Evolutionary conservation across 2,797 vertebrate genomes (phyloP).

Genomic region (Momotus momota): DNA sequence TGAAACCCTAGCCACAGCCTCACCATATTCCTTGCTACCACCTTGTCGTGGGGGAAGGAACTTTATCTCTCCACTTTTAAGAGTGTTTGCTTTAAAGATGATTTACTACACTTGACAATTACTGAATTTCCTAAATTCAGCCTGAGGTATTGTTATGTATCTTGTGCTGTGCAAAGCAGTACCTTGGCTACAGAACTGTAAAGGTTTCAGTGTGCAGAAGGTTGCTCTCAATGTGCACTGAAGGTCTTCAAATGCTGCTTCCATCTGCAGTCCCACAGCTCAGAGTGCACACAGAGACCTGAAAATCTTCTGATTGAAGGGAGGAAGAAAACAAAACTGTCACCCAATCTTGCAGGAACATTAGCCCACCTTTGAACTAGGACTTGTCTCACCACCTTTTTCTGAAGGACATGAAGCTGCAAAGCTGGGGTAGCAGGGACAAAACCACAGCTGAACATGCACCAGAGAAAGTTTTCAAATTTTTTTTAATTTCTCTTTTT

Average conservation of each 20-base stretch:
- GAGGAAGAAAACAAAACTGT: background rate
- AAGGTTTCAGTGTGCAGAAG: background rate
- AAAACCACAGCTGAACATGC: background rate
- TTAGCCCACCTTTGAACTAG: background rate
- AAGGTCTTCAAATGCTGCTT: background rate
- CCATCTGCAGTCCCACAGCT: background rate
- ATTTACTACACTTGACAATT: conserved; percentile 71
- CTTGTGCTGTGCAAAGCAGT: background rate
- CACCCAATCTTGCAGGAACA: background rate
- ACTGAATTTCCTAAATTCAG: conserved; percentile 74
- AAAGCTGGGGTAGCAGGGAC: background rate
- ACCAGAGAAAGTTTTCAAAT: background rate
- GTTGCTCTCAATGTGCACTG: background rate
- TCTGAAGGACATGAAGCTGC: background rate
- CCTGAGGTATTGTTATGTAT: conserved; percentile 35
- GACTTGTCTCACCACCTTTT: background rate
- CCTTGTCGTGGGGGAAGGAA: conserved; percentile 58
- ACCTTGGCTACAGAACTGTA: background rate
- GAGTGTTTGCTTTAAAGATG: conserved; percentile 78
- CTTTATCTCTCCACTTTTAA: conserved; percentile 70
- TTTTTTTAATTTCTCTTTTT: background rate
- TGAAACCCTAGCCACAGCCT: conserved; percentile 72
- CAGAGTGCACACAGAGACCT: background rate
- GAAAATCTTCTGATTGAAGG: background rate
- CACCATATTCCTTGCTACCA: background rate